Conservation (phyloP, 2,797 vertebrate genomes). For the Natrix natrix region DNA sequence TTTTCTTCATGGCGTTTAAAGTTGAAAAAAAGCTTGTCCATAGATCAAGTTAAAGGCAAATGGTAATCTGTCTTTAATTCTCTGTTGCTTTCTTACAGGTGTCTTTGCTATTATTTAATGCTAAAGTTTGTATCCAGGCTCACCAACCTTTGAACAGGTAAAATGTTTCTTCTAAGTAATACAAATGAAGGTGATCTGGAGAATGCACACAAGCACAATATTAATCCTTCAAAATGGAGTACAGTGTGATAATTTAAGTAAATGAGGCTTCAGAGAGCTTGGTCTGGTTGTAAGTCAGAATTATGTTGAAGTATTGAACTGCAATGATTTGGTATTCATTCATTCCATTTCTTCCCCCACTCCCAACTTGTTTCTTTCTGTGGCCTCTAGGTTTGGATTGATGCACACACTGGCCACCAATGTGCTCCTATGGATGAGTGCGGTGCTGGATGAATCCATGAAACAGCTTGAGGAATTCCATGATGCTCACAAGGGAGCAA, state of each 20-base stretch:
- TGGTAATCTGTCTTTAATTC: background rate
- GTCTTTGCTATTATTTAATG: conserved; percentile 48
- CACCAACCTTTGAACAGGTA: conserved; percentile 49
- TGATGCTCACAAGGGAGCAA: conserved; percentile 27
- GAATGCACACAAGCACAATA: background rate
- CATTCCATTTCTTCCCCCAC: background rate
- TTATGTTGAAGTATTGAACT: background rate
- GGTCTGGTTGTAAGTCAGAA: background rate
- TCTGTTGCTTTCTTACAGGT: conserved; percentile 22
- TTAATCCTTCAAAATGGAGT: background rate
- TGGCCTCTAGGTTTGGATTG: conserved; percentile 72
- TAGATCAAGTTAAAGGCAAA: background rate
- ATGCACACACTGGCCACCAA: conserved; percentile 81
- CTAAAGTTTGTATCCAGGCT: conserved; percentile 52
- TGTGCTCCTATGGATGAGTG: conserved; percentile 78
- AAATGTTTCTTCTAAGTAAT: background rate
- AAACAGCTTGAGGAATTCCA: conserved; percentile 70
- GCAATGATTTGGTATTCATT: background rate
- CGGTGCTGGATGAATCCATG: conserved; percentile 77
- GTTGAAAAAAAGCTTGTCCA: background rate
- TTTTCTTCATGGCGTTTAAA: no score
- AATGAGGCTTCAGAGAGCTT: background rate
- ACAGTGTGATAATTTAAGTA: background rate
- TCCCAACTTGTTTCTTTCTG: background rate
- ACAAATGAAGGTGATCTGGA: background rate